Evolutionary conservation across 2,113 vertebrate genomes (phyloP), one percentile per base, ranked within the genome.

Genomic region (Prietella phreatophila): DNA sequence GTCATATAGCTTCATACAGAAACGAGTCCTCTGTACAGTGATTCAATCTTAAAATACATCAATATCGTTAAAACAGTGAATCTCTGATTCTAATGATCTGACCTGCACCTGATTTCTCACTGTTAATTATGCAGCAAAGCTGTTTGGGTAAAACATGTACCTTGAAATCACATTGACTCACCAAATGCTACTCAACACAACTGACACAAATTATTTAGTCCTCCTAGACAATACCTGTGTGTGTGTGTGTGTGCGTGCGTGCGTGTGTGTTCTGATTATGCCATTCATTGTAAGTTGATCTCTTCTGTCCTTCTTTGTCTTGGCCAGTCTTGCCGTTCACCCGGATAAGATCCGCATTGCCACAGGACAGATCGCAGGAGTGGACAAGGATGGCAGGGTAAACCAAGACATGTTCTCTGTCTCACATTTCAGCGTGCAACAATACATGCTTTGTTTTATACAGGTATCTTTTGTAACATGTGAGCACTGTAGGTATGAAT

Each of bases 281-380:
- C 14, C 14, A 5, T 78, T 50, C 42, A 25, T 53, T 56, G 56
- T 30, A 42, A 36, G 22, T 83, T 42, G 81, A 3, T 87, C 1
- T 86, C 2, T 78, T 25, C 82, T 19, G 88, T 89, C 25, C 2
- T 79, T 42, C n/a, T 78, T n/a, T 65, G 50, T 89, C 93, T 92
- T 93, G 94, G 78, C 91, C 94, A 99, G 98, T 93, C 96, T 99
- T 91, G 97, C 98, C 91, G 92, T 99, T 92, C 98, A 99, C 95
- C 98, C 98, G 61, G 98, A 99, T 95, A 98, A 99, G 95, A 99
- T 99, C 92, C 97, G 98, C 85, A 99, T 99, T 75, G 98, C 98
- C 89, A 99, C 98, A 78, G 98, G 98, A 93, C 98, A 99, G 95
- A 96, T 99, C 71, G 98, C 98, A 89, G 98, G 98, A 92, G 98